Percentiles rank a stretch among this genome's conserved stretches.
These are phyloP conservation scores for Eurytoma californica DNA, from an alignment of 2,888 invertebrate genomes.

Conservation along the genomic window DNA sequence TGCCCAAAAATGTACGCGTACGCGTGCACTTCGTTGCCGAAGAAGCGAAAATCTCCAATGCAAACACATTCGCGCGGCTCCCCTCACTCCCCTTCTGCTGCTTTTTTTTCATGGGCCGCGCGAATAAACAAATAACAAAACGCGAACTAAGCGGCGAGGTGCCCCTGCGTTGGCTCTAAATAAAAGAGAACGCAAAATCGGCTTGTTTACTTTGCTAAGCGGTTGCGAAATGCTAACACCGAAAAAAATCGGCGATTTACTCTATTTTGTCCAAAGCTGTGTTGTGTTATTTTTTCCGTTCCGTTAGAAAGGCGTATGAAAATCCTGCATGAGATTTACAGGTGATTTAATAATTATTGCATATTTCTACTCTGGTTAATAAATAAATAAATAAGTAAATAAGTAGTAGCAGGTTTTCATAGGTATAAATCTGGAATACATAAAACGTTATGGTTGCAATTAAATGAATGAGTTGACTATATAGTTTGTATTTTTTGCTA, in stretches of 20 bases:
- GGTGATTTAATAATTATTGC: too few relatives aligned
- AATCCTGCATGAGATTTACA: neutral
- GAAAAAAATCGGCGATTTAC: neutral
- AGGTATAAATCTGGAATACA: too few relatives aligned
- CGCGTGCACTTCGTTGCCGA: neutral
- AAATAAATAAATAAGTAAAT: too few relatives aligned
- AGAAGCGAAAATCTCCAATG: conserved; percentile 42
- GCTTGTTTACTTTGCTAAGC: conserved; percentile 40
- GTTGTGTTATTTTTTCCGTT: neutral
- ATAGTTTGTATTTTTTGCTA: too few relatives aligned
- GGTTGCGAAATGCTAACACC: neutral
- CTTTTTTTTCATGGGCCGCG: neutral
- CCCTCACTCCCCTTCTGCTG: neutral
- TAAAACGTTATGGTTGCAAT: too few relatives aligned
- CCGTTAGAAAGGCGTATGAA: neutral
- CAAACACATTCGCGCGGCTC: conserved; percentile 22
- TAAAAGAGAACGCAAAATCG: conserved; percentile 40
- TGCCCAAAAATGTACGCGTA: neutral
- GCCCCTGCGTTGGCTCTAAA: conserved; percentile 8
- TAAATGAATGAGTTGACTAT: too few relatives aligned
- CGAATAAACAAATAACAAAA: conserved; percentile 45
- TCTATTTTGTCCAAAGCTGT: neutral
- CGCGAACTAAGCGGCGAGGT: neutral
- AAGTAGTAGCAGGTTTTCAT: too few relatives aligned
- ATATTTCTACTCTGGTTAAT: too few relatives aligned